These are phyloP conservation scores for Drosophila borealis DNA, from an alignment of 2,888 invertebrate species.

Conservation along the genomic window DNA sequence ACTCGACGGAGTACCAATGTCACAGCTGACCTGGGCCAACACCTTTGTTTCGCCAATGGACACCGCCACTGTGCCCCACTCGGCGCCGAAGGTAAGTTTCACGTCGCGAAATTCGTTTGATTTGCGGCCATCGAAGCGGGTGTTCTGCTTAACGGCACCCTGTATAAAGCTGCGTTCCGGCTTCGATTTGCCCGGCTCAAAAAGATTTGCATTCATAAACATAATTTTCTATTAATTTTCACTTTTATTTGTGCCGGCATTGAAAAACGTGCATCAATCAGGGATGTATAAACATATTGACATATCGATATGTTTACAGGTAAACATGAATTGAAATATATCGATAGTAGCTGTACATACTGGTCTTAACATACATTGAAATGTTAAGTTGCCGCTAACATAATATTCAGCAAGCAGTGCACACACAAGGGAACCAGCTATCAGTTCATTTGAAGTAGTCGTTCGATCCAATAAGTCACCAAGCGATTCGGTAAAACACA, in stretches of 20 bases:
- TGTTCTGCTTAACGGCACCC: constrained; percentile 56
- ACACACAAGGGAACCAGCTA: constrained; percentile 2
- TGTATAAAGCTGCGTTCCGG: constrained; percentile 62
- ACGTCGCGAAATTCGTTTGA: constrained; percentile 90
- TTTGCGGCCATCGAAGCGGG: constrained; percentile 91
- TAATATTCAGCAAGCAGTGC: constrained; percentile 8
- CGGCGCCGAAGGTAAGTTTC: constrained; percentile 91
- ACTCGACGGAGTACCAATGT: constrained; percentile 93
- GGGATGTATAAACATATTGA: constrained; percentile 9
- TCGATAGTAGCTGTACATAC: constrained; percentile 37
- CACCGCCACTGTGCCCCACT: constrained; percentile 93
- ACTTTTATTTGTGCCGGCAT: constrained; percentile 51
- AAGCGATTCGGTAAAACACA: neutral
- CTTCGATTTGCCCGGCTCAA: constrained; percentile 69
- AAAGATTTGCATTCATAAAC: constrained; percentile 66
- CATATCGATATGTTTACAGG: neutral
- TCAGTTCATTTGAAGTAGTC: constrained; percentile 9
- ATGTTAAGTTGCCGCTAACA: neutral
- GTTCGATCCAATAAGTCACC: constrained; percentile 5
- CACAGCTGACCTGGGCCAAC: constrained; percentile 94
- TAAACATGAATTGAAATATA: constrained; percentile 72
- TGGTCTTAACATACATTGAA: neutral
- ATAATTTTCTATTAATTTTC: constrained; percentile 30
- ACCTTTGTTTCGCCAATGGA: constrained; percentile 93
- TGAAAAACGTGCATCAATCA: constrained; percentile 50